Evolutionary conservation across 2,113 vertebrate species (phyloP).

Genomic region (Larimichthys crocea): DNA sequence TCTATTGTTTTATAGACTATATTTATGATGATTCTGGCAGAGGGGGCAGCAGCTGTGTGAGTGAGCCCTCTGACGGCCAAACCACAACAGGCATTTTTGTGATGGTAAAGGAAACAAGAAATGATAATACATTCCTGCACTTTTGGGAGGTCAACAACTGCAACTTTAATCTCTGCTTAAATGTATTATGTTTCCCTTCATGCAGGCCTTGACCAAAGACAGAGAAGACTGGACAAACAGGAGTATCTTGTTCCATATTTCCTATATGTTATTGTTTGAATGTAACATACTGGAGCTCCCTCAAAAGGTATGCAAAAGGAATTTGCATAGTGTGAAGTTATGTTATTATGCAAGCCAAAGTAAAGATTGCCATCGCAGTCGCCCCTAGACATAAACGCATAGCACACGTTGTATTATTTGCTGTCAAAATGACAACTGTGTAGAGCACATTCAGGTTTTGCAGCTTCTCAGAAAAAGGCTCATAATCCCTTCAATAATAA

Average conservation of each 20-base stretch:
- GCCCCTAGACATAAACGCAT: background rate
- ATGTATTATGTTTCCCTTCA: background rate
- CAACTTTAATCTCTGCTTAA: background rate
- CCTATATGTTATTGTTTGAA: background rate
- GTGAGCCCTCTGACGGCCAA: conserved; percentile 66
- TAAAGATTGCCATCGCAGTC: background rate
- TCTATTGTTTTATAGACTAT: conserved; percentile 43
- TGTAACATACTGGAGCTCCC: background rate
- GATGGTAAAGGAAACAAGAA: conserved; percentile 31
- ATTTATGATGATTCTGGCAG: conserved; percentile 34
- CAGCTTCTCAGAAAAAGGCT: conserved; percentile 18
- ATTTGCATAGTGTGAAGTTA: background rate
- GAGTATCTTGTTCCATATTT: background rate
- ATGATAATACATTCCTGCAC: background rate
- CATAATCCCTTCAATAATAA: conserved; percentile 20
- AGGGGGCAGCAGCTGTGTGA: conserved; percentile 36
- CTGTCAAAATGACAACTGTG: background rate
- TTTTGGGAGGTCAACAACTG: background rate
- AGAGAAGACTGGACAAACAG: background rate
- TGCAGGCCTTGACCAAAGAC: no score
- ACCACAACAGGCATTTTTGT: conserved; percentile 39
- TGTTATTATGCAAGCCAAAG: conserved; percentile 6
- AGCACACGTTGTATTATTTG: background rate
- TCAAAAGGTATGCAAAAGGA: background rate
- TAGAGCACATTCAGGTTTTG: background rate